Conservation (phyloP, 1,140 invertebrate genomes). For the Vanessa tameamea region DNA sequence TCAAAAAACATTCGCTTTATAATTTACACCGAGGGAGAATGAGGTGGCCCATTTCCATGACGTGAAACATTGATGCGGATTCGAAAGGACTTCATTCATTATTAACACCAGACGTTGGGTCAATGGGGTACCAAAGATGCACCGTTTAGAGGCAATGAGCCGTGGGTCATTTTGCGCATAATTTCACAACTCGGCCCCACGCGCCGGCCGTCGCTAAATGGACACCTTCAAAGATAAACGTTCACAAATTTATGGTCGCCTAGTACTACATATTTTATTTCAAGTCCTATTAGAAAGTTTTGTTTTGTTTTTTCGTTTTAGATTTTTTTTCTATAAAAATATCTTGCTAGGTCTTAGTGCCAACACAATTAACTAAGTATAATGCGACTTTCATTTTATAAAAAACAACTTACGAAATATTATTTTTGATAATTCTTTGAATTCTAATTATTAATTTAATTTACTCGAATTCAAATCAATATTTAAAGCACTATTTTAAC, state of each 20-base stretch:
- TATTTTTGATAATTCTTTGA: too few relatives aligned
- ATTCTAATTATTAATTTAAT: too few relatives aligned
- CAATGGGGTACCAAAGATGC: constrained; percentile 65
- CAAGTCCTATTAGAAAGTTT: neutral
- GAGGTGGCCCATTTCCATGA: neutral
- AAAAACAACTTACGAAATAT: too few relatives aligned
- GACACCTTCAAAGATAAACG: constrained; percentile 34
- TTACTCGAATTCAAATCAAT: neutral
- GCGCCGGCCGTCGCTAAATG: constrained; percentile 40
- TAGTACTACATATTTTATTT: constrained; percentile 23
- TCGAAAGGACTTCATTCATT: constrained; percentile 50
- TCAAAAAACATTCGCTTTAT: neutral
- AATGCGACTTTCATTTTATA: too few relatives aligned
- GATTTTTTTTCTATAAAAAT: neutral
- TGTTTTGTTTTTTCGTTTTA: neutral
- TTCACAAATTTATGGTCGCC: constrained; percentile 26
- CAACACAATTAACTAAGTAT: too few relatives aligned
- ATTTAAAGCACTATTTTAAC: neutral
- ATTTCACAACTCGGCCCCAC: constrained; percentile 55
- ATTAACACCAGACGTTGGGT: constrained; percentile 62
- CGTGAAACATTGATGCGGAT: constrained; percentile 24
- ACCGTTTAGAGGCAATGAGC: constrained; percentile 68
- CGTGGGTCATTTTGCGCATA: constrained; percentile 71
- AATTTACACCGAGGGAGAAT: constrained; percentile 13
- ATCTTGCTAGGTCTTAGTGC: neutral